Percentiles rank a stretch among this genome's conserved stretches.
phyloP scores from a whole-genome alignment of 2,797 vertebrate species.

The Pseudomugil gertrudae region DNA sequence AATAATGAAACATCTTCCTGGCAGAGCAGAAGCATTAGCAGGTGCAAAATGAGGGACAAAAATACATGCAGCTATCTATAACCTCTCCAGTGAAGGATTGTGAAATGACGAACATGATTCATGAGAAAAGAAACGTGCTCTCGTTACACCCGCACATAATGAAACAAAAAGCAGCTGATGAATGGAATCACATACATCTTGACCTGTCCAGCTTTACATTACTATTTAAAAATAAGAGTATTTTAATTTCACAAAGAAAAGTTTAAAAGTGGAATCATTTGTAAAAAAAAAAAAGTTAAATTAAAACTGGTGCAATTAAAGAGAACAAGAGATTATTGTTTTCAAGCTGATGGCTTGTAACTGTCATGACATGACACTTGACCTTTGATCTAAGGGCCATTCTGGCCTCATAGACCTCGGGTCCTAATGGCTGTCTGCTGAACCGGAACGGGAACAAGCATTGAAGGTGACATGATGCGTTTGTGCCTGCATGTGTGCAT shows the following conservation, averaged over 20 bases:
- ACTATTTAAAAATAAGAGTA: background rate
- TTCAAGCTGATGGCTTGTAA: conserved; percentile 45
- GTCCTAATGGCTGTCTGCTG: conserved; percentile 30
- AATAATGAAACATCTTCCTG: background rate
- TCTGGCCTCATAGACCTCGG: conserved; percentile 22
- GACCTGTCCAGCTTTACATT: background rate
- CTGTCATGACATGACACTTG: conserved; percentile 55
- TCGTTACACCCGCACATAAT: background rate
- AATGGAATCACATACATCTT: conserved; percentile 6
- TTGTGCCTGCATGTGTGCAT: conserved; percentile 9
- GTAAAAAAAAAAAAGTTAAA: background rate
- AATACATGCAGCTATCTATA: background rate
- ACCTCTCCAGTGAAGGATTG: background rate
- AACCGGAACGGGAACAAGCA: conserved; percentile 38
- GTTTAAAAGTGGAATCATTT: background rate
- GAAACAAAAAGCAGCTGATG: background rate
- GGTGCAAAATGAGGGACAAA: background rate
- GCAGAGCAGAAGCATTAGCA: conserved; percentile 6
- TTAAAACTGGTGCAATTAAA: background rate
- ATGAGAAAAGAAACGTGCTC: background rate
- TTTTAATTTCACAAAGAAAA: background rate
- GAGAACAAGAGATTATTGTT: conserved; percentile 30
- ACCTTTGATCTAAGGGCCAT: conserved; percentile 57
- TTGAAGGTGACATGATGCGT: conserved; percentile 28
- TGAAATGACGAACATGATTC: background rate